Evolutionary conservation across 2,113 vertebrate genomes (phyloP).

Genomic region (Coryphaenoides rupestris): DNA sequence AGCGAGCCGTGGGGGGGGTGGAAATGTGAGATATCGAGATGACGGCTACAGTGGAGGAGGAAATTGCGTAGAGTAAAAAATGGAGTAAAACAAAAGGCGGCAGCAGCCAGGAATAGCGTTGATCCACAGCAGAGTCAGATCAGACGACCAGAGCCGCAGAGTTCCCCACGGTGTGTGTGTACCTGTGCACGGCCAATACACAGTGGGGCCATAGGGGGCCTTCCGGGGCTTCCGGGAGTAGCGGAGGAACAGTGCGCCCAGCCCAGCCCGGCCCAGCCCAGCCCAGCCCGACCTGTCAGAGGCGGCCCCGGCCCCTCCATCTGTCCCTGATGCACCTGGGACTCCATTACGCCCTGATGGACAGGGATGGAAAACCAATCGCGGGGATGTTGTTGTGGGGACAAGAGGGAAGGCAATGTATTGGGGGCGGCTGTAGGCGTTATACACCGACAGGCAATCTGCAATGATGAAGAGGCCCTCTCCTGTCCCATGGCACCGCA

Average conservation of each 20-base stretch:
- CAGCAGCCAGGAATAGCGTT: conserved; percentile 8
- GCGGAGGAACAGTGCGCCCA: conserved; percentile 35
- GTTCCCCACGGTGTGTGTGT: conserved; percentile 41
- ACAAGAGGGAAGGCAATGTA: conserved; percentile 43
- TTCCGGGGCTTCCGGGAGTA: conserved; percentile 29
- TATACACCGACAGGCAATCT: conserved; percentile 72
- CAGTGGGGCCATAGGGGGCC: too few species aligned
- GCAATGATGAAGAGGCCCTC: conserved; percentile 69
- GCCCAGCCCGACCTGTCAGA: conserved; percentile 45
- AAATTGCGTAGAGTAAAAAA: not conserved
- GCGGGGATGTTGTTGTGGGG: conserved; percentile 53
- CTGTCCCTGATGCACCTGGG: conserved; percentile 62
- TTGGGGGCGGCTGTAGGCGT: conserved; percentile 39
- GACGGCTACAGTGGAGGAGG: not conserved
- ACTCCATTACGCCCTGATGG: conserved; percentile 68
- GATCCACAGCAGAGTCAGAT: conserved; percentile 8
- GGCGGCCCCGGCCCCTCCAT: conserved; percentile 40
- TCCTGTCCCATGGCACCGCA: conserved; percentile 21
- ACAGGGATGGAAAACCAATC: conserved; percentile 67
- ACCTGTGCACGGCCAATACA: conserved; percentile 37
- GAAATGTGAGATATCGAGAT: conserved; percentile 4
- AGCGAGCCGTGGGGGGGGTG: not conserved
- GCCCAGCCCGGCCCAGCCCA: too few species aligned
- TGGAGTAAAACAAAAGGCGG: conserved; percentile 31
- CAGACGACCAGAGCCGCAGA: conserved; percentile 23